A percentile compares a stretch with the other conserved stretches of the same genome.
Evolutionary conservation across 2,113 vertebrate species (phyloP).

Genomic region (Canis aureus): DNA sequence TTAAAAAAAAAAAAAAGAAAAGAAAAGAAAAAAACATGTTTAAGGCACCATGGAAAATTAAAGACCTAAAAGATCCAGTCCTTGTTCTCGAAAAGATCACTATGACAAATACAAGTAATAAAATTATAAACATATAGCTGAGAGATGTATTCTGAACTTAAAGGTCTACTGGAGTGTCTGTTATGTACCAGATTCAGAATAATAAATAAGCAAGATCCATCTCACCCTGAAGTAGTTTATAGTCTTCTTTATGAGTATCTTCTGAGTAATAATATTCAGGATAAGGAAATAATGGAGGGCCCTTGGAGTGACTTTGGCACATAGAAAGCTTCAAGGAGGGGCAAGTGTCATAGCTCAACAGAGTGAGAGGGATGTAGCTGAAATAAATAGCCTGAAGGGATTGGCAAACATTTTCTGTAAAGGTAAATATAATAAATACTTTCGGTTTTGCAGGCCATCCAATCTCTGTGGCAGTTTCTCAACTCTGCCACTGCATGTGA

Average conservation of each 20-base stretch:
- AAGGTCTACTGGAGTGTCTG: not conserved
- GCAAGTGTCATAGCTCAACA: not conserved
- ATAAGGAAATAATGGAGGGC: not conserved
- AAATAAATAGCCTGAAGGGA: not conserved
- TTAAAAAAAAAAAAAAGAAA: too few relatives aligned
- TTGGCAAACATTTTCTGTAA: constrained; percentile 18
- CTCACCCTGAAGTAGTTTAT: not conserved
- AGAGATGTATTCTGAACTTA: not conserved
- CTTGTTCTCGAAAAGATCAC: constrained; percentile 52
- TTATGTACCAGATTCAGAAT: constrained; percentile 8
- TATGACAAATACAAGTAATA: not conserved
- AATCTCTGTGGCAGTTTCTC: not conserved
- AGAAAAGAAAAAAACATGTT: not conserved
- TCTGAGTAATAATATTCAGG: not conserved
- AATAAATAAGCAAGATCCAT: not conserved
- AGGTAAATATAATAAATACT: not conserved
- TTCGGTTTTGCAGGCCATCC: not conserved
- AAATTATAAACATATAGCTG: constrained; percentile 20
- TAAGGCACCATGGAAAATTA: constrained; percentile 10
- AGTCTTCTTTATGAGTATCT: not conserved
- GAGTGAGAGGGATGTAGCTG: not conserved
- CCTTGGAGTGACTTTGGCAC: not conserved
- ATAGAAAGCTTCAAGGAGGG: not conserved
- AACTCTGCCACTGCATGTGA: not conserved
- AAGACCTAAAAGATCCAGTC: not conserved